Evolutionary conservation across 2,888 invertebrate genomes (phyloP), one percentile per base, ranked within the genome.

Genomic region (Ophion ventricosus): DNA sequence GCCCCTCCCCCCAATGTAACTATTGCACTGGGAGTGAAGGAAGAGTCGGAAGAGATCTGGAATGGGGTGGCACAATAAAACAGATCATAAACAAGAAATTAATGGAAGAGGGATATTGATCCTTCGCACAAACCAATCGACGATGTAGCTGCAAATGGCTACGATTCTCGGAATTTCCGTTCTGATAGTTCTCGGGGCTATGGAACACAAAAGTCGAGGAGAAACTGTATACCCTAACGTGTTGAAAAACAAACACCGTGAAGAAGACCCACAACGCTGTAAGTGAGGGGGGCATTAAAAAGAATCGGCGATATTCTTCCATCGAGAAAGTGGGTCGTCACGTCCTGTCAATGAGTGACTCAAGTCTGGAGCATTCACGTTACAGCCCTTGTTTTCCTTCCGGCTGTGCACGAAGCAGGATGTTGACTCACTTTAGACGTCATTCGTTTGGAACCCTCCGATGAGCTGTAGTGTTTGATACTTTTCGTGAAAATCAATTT

Each of bases 241-340:
- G 49, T 75, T 70, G 43, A 23, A 57, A 79, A 82, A 43, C 56
- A 40, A 79, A 79, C 43, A 8, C 59, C 8, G 43, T 17, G 84
- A 82, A 84, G 84, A 82, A 84, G 84, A 82, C 84, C 82, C 76
- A 49, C 72, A 75, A 35, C 54, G 17, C 26, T 66, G 57, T 20
- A 66, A 57, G 25, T 35, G 56, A 59, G 59, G 69, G 72, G 26
- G 64, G 49, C 43, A 57, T 56, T 26, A n/a, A 73, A 84, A 82
- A 82, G 72, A 82, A 84, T 82, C 82, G 75, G 76, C 72, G 79
- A 84, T 80, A 61, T 40, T 61, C 61, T 26, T 20, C 54, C 74
- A 79, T 66, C 72, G 59, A 57, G 79, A 82, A 82, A 82, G 25
- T 76, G 17, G 72, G 76, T 76, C 75, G 82, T 84, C 76, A 79